Percentiles rank a stretch among this genome's conserved stretches.
These are phyloP conservation scores for Lapara coniferarum DNA, from an alignment of 2,888 invertebrate species.

Conservation along the genomic window DNA sequence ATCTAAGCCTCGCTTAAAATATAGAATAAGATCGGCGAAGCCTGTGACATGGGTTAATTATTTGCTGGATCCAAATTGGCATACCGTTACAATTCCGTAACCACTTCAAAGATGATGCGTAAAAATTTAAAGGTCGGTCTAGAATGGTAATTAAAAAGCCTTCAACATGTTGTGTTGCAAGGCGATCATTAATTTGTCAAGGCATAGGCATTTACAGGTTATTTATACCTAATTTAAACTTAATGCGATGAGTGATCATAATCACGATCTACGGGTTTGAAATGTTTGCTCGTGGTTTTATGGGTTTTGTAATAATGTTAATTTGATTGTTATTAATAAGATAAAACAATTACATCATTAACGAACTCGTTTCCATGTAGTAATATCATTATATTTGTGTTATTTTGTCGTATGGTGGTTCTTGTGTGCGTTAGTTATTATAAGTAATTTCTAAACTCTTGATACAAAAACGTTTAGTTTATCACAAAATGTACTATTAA, in stretches of 20 bases:
- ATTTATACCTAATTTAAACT: neutral
- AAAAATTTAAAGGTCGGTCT: neutral
- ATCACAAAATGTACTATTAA: too few relatives aligned
- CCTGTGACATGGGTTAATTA: too few relatives aligned
- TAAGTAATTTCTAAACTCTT: too few relatives aligned
- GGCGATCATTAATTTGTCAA: neutral
- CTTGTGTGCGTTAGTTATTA: too few relatives aligned
- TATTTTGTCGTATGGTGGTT: neutral
- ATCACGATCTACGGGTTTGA: constrained; percentile 1
- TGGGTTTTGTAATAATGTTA: neutral
- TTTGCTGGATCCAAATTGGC: too few relatives aligned
- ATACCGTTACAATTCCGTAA: too few relatives aligned
- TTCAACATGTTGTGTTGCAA: neutral
- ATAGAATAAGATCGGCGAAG: too few relatives aligned
- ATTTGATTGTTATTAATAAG: neutral
- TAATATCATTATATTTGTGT: neutral
- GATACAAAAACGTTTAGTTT: too few relatives aligned
- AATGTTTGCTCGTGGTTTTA: neutral
- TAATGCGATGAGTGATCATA: neutral
- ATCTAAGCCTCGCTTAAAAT: too few relatives aligned
- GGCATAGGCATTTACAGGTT: neutral
- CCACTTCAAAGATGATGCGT: neutral
- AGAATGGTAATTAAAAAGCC: neutral
- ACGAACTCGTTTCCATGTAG: neutral
- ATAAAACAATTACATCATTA: neutral